Evolutionary conservation across 2,113 vertebrate genomes (phyloP).

Genomic region (Elgaria multicarinata): DNA sequence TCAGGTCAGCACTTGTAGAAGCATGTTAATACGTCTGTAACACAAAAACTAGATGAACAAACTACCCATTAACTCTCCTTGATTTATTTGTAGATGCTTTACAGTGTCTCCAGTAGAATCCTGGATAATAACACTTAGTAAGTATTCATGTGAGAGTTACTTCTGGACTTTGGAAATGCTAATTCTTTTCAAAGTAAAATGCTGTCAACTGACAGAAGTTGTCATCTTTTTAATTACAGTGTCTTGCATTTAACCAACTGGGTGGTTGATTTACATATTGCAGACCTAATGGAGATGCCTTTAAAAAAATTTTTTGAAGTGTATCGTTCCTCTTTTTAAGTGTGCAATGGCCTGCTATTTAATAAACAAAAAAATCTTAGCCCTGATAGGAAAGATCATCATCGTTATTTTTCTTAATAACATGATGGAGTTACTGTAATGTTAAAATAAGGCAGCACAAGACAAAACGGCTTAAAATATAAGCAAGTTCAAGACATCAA

Average conservation of each 20-base stretch:
- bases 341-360: background rate
- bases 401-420: background rate
- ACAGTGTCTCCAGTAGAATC: conserved; percentile 61
- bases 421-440: no score
- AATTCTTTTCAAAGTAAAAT: background rate
- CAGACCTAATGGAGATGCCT: background rate
- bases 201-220: background rate
- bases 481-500: background rate
- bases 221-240: background rate
- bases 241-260: background rate
- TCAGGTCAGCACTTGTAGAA: conserved; percentile 74
- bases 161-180: background rate
- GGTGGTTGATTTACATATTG: background rate
- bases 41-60: background rate
- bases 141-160: conserved; percentile 54
- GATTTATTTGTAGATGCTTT: conserved; percentile 62
- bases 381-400: background rate
- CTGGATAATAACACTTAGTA: conserved; percentile 68
- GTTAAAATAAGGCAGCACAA: background rate
- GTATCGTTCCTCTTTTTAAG: background rate
- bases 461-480: background rate
- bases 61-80: background rate
- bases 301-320: background rate
- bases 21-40: background rate
- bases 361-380: background rate